These are phyloP conservation scores for Amphiprion percula DNA, from an alignment of 2,113 vertebrate genomes.

Conservation along the genomic window DNA sequence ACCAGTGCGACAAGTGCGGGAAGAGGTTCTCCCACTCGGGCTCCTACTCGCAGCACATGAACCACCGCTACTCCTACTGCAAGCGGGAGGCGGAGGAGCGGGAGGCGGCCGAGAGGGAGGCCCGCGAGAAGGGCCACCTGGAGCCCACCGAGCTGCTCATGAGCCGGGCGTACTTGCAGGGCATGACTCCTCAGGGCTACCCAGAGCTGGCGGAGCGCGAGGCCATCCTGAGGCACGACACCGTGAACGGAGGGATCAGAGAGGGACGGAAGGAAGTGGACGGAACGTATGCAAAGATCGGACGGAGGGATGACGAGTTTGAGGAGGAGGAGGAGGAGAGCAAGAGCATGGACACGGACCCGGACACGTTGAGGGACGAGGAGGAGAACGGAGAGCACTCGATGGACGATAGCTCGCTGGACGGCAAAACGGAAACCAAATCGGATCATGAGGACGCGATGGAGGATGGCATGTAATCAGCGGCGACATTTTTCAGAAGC, in stretches of 20 bases:
- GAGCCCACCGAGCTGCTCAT: constrained; percentile 98
- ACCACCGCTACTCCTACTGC: constrained; percentile 99
- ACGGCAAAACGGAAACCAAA: constrained; percentile 99
- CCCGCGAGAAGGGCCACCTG: constrained; percentile 95
- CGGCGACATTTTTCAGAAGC: constrained; percentile 89
- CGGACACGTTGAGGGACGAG: constrained; percentile 97
- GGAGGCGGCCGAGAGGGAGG: constrained; percentile 96
- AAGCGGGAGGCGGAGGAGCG: constrained; percentile 98
- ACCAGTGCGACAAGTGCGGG: constrained; percentile 99
- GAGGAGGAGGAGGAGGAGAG: constrained; percentile 99
- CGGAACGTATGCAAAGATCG: constrained; percentile 92
- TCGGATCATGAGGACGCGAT: constrained; percentile 98
- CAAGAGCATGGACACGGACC: constrained; percentile 99
- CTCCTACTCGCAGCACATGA: constrained; percentile 99
- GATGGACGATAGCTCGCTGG: constrained; percentile 99
- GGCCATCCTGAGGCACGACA: constrained; percentile 91
- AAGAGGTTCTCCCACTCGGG: constrained; percentile 99
- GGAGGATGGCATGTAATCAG: constrained; percentile 97
- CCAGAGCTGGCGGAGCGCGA: constrained; percentile 96
- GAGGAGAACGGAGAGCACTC: constrained; percentile 98
- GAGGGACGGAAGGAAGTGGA: constrained; percentile 94
- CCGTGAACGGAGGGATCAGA: constrained; percentile 89
- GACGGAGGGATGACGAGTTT: constrained; percentile 93
- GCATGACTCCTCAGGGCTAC: constrained; percentile 95
- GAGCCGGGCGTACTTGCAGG: constrained; percentile 97